Conservation (phyloP, 2,113 vertebrate species). For the Carassius gibelio region DNA sequence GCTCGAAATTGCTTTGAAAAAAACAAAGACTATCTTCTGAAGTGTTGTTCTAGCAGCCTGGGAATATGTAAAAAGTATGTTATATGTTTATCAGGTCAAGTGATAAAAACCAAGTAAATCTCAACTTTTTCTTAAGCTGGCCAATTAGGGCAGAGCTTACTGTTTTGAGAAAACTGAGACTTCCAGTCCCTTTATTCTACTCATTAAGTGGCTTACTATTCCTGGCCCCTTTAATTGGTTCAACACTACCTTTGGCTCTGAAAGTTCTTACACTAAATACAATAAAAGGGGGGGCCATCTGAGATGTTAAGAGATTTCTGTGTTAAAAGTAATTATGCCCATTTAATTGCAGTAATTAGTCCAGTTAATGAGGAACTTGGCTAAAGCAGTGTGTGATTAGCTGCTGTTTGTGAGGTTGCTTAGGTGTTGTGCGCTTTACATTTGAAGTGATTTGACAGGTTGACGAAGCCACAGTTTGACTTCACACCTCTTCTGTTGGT, state of each 20-base stretch:
- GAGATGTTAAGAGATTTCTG: slow-evolving; percentile 66
- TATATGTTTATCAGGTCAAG: background rate
- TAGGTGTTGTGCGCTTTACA: slow-evolving; percentile 72
- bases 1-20: background rate
- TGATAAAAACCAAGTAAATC: background rate
- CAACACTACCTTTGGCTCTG: background rate
- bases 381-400: slow-evolving; percentile 59
- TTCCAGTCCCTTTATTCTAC: background rate
- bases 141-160: background rate
- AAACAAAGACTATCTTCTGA: background rate
- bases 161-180: background rate
- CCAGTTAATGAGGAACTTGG: slow-evolving; percentile 69
- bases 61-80: too few species aligned
- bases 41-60: too few species aligned
- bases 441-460: slow-evolving; percentile 71
- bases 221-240: background rate
- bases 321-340: slow-evolving; percentile 75
- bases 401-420: slow-evolving; percentile 70
- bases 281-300: slow-evolving; percentile 55
- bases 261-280: background rate
- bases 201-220: background rate
- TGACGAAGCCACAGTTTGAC: slow-evolving; percentile 62
- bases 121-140: background rate
- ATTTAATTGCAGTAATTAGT: slow-evolving; percentile 75
- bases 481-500: slow-evolving; percentile 69